Percentiles rank a stretch among this genome's conserved stretches.
These are phyloP conservation scores for Pygmarrhopalites habei DNA, from an alignment of 1,140 invertebrate genomes.

Conservation along the genomic window DNA sequence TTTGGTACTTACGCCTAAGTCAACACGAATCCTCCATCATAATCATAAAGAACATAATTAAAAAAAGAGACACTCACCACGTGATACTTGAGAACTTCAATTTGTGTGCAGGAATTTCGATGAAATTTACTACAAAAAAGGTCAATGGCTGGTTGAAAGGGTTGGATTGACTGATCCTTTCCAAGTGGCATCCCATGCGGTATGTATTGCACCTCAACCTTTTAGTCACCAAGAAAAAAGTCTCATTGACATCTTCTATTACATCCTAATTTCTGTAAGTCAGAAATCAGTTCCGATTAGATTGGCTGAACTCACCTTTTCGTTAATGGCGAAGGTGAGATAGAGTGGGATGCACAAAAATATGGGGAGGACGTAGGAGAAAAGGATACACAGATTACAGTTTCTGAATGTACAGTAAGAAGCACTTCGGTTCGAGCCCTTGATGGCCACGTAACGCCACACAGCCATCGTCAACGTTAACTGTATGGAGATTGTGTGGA, in stretches of 20 bases:
- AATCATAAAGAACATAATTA: too few species aligned
- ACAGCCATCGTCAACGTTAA: constrained; percentile 37
- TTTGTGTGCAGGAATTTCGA: background rate
- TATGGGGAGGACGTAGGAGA: constrained; percentile 47
- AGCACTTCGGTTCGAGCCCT: constrained; percentile 23
- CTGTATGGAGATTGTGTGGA: constrained; percentile 37
- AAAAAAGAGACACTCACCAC: too few species aligned
- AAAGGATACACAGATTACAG: constrained; percentile 42
- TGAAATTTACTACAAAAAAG: too few species aligned
- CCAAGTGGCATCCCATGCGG: too few species aligned
- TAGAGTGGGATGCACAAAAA: constrained; percentile 52
- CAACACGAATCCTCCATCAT: too few species aligned
- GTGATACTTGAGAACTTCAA: constrained; percentile 54
- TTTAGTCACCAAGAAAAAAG: too few species aligned
- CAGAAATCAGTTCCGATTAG: background rate
- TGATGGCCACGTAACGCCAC: constrained; percentile 35
- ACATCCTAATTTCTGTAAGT: too few species aligned
- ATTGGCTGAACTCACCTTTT: constrained; percentile 9
- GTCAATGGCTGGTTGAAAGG: background rate
- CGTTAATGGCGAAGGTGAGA: constrained; percentile 45
- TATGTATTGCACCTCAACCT: too few species aligned
- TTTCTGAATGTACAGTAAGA: constrained; percentile 27
- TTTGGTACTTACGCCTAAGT: too few species aligned
- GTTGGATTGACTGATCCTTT: too few species aligned
- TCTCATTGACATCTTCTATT: too few species aligned